Conservation (phyloP, 2,113 vertebrate species). For the Dascyllus trimaculatus region DNA sequence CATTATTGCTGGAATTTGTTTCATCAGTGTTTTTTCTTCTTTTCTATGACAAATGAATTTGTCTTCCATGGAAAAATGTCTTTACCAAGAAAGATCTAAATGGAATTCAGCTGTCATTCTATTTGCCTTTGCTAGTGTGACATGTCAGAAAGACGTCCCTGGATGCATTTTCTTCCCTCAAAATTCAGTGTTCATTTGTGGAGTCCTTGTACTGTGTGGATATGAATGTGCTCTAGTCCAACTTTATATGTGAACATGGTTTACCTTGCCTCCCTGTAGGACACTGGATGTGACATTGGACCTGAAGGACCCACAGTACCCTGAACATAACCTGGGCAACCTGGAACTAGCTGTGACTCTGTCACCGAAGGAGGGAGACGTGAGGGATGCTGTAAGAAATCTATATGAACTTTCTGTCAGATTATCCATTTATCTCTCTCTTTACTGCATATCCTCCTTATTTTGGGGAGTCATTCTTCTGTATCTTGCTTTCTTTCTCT, state of each 20-base stretch:
- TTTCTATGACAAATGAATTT: no score
- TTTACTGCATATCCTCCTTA: slow-evolving; percentile 2
- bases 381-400: slow-evolving; percentile 90
- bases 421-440: slow-evolving; percentile 24
- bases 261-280: slow-evolving; percentile 76
- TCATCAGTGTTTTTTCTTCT: no score
- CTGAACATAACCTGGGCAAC: slow-evolving; percentile 91
- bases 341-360: slow-evolving; percentile 89
- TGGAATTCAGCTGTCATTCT: no score
- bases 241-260: neutral
- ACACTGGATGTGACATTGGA: slow-evolving; percentile 89
- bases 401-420: neutral
- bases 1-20: no score
- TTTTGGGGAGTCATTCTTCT: neutral
- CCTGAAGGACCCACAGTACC: slow-evolving; percentile 93
- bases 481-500: neutral
- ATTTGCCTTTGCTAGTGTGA: no score
- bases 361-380: slow-evolving; percentile 89
- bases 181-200: neutral
- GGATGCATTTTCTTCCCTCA: neutral
- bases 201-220: neutral
- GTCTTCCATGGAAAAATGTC: no score
- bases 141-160: no score
- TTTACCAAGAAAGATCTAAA: no score
- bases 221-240: neutral